Evolutionary conservation across 2,888 invertebrate species (phyloP).

Genomic region (Hypercompe scribonia): DNA sequence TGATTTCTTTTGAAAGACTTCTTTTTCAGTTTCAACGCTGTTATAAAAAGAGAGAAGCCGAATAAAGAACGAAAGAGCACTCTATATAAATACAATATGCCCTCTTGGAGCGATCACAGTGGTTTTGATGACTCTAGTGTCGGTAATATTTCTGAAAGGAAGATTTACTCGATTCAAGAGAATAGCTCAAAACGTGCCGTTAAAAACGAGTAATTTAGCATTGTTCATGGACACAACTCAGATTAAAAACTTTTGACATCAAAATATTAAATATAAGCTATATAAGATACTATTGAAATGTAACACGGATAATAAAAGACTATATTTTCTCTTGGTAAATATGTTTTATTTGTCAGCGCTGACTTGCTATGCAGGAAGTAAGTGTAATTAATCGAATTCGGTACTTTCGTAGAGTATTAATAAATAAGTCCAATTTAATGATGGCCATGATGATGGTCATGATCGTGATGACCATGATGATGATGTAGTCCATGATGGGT

Average conservation of each 20-base stretch:
- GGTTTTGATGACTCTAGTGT: conserved; percentile 39
- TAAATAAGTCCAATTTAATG: conserved; percentile 57
- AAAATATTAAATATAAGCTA: neutral
- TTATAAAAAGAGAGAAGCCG: conserved; percentile 70
- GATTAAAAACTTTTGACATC: neutral
- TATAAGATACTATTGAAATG: neutral
- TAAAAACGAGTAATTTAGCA: conserved; percentile 63
- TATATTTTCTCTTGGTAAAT: conserved; percentile 33
- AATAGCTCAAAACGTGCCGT: conserved; percentile 38
- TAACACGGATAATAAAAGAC: conserved; percentile 25
- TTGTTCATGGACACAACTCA: conserved; percentile 56
- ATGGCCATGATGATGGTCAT: conserved; percentile 47
- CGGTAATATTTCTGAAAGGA: conserved; percentile 32
- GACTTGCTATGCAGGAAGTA: conserved; percentile 51
- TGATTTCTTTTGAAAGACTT: too few species aligned
- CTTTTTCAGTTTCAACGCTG: conserved; percentile 73
- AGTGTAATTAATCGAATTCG: conserved; percentile 58
- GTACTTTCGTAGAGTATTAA: conserved; percentile 40
- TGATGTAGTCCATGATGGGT: conserved; percentile 54
- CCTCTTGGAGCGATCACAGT: conserved; percentile 42
- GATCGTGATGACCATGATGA: conserved; percentile 38
- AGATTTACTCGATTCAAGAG: conserved; percentile 21
- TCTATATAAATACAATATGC: conserved; percentile 44
- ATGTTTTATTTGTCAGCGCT: conserved; percentile 65
- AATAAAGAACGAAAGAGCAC: conserved; percentile 53